A percentile compares a stretch with the other conserved stretches of the same genome.
These are phyloP conservation scores for Coptotermes formosanus DNA, from an alignment of 1,140 invertebrate species.

Conservation along the genomic window DNA sequence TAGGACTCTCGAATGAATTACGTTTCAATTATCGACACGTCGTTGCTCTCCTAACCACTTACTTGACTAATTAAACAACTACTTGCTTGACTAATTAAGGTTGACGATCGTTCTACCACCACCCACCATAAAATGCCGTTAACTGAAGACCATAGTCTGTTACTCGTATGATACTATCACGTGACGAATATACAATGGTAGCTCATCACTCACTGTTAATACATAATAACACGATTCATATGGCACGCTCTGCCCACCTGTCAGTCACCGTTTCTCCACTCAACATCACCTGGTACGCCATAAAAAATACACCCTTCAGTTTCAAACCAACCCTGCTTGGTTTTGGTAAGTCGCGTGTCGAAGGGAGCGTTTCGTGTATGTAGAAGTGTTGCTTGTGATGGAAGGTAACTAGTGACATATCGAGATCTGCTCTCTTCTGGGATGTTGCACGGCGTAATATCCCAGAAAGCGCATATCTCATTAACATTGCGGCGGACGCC, in stretches of 20 bases:
- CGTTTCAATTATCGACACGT: neutral
- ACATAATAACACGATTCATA: neutral
- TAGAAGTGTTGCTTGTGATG: neutral
- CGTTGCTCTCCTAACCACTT: neutral
- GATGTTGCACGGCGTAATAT: too few relatives aligned
- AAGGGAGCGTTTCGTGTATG: neutral
- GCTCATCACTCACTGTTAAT: neutral
- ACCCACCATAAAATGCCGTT: neutral
- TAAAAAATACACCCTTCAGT: neutral
- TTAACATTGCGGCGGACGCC: too few relatives aligned
- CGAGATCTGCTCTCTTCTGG: too few relatives aligned
- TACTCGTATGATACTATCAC: neutral
- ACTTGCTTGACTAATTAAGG: neutral
- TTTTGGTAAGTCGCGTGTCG: neutral
- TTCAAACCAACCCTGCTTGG: neutral
- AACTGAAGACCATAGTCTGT: neutral
- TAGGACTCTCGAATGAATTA: neutral
- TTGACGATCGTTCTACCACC: neutral
- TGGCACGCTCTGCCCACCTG: neutral
- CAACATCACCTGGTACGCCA: neutral
- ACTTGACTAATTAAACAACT: too few relatives aligned
- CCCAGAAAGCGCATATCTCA: too few relatives aligned
- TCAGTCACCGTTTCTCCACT: neutral
- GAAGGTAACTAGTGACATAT: too few relatives aligned
- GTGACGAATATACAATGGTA: neutral